Evolutionary conservation across 2,113 vertebrate genomes (phyloP).

Genomic region (Rousettus leschenaultii): DNA sequence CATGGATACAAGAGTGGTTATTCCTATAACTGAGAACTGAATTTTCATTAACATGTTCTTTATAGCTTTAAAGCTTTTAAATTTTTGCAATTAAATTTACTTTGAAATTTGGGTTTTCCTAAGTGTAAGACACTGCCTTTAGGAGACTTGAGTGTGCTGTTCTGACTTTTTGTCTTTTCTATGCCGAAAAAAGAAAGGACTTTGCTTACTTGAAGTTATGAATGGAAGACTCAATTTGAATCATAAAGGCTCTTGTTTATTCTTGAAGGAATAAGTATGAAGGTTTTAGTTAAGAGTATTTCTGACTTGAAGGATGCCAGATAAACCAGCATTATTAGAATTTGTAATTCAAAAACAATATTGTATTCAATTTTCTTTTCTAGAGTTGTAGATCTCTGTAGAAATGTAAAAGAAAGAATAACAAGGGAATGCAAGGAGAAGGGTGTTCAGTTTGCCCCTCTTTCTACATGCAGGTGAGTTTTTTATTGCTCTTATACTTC

Average conservation of each 20-base stretch:
- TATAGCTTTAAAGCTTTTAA: neutral
- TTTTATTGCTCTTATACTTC: neutral
- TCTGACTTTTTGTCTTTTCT: neutral
- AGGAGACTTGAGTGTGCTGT: neutral
- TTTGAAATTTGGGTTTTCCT: slow-evolving; percentile 1
- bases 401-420: slow-evolving; percentile 97
- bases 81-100: neutral
- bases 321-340: slow-evolving; percentile 13
- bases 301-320: neutral
- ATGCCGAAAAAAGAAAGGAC: neutral
- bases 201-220: neutral
- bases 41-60: neutral
- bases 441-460: slow-evolving; percentile 94
- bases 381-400: slow-evolving; percentile 97
- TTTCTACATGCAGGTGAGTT: slow-evolving; percentile 94
- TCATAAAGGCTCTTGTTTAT: neutral
- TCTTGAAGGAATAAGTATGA: neutral
- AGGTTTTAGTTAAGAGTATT: slow-evolving; percentile 1
- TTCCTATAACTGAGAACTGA: neutral
- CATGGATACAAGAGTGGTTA: neutral
- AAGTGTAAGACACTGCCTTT: neutral
- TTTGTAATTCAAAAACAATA: slow-evolving; percentile 16
- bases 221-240: neutral
- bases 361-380: slow-evolving; percentile 60
- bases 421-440: slow-evolving; percentile 95